A percentile compares a stretch with the other conserved stretches of the same genome.
Conservation (phyloP, 2,113 vertebrate species). For the Microcebus ravelobensis region DNA sequence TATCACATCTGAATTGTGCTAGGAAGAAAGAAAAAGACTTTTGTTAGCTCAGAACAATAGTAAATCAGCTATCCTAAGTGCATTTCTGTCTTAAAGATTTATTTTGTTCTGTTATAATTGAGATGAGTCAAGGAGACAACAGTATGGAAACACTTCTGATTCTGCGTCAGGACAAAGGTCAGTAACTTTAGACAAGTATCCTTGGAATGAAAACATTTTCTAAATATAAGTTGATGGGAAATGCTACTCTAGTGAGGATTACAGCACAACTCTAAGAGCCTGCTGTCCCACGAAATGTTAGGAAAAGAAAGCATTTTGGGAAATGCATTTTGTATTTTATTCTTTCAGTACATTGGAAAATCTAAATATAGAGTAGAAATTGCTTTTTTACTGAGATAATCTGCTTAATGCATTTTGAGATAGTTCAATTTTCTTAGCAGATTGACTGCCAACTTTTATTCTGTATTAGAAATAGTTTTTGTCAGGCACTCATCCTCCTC, state of each 20-base stretch:
- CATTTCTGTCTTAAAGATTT: conserved; percentile 76
- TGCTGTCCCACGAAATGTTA: background rate
- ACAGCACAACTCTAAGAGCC: background rate
- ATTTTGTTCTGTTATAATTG: conserved; percentile 79
- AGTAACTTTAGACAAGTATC: conserved; percentile 32
- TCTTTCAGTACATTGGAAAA: background rate
- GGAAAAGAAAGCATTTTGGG: background rate
- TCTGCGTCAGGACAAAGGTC: conserved; percentile 64
- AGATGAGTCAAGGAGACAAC: conserved; percentile 70
- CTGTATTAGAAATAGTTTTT: background rate
- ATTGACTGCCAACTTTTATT: background rate
- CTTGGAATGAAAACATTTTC: conserved; percentile 57
- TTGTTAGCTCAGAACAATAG: conserved; percentile 69
- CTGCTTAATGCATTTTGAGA: conserved; percentile 29
- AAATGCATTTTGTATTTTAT: conserved; percentile 33
- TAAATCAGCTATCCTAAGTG: conserved; percentile 76
- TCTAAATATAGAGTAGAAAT: conserved; percentile 40
- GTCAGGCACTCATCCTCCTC: background rate
- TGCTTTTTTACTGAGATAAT: conserved; percentile 16
- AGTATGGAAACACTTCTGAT: conserved; percentile 30
- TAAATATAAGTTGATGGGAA: conserved; percentile 57
- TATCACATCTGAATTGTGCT: conserved; percentile 73
- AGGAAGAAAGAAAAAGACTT: conserved; percentile 65
- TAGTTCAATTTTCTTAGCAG: background rate
- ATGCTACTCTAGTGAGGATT: background rate